Percentiles rank a stretch among this genome's conserved stretches.
phyloP scores from a whole-genome alignment of 2,888 invertebrate genomes.

The Morpho deidamia region DNA sequence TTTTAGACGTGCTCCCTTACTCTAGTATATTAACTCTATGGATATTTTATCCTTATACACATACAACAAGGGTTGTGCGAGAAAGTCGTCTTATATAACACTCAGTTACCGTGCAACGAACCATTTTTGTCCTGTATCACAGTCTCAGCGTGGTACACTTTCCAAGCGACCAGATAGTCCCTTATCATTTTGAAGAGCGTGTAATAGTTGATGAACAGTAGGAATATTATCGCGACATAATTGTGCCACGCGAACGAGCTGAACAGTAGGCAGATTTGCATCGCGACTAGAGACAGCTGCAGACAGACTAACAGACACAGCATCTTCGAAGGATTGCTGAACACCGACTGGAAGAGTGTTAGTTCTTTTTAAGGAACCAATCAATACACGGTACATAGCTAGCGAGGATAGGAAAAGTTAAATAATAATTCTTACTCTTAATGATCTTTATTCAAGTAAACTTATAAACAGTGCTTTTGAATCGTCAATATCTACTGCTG shows the following conservation, averaged over 20 bases:
- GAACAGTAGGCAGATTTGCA: constrained; percentile 88
- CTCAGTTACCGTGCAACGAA: not conserved
- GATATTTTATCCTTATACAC: too few relatives aligned
- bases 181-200: constrained; percentile 93
- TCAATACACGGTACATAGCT: too few relatives aligned
- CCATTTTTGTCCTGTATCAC: constrained; percentile 81
- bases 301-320: constrained; percentile 85
- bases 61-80: too few relatives aligned
- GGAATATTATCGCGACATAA: constrained; percentile 89
- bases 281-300: constrained; percentile 83
- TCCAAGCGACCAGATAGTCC: constrained; percentile 91
- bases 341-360: constrained; percentile 82
- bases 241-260: constrained; percentile 95
- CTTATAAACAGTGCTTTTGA: too few relatives aligned
- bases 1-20: too few relatives aligned
- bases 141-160: constrained; percentile 86
- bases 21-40: too few relatives aligned
- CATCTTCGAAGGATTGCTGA: constrained; percentile 89
- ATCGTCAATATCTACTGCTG: too few relatives aligned
- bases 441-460: too few relatives aligned
- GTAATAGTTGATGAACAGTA: constrained; percentile 94
- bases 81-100: too few relatives aligned
- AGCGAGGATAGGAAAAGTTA: too few relatives aligned
- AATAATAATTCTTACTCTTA: too few relatives aligned
- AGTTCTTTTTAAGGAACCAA: too few relatives aligned